Evolutionary conservation across 2,888 invertebrate species (phyloP).

Genomic region (Drosophila imparisetae): DNA sequence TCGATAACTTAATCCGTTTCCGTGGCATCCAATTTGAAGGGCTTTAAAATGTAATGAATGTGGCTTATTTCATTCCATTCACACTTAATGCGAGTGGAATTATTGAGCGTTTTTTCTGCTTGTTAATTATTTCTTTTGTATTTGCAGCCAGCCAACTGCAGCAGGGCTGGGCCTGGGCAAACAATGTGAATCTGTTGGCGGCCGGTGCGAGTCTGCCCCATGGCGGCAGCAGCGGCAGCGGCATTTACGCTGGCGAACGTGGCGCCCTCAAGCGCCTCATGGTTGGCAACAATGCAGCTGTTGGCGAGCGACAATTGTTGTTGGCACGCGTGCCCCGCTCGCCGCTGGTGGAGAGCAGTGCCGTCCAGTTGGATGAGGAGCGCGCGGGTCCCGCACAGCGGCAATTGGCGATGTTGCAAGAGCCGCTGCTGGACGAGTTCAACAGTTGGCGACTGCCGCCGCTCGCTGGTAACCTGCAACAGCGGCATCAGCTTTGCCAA

Average conservation of each 20-base stretch:
- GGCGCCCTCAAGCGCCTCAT: slow-evolving; percentile 80
- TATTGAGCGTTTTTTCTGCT: no score
- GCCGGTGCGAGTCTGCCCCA: slow-evolving; percentile 87
- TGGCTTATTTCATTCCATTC: background rate
- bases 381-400: slow-evolving; percentile 15
- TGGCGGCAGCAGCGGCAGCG: slow-evolving; percentile 87
- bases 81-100: background rate
- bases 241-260: slow-evolving; percentile 86
- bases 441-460: slow-evolving; percentile 57
- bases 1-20: background rate
- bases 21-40: background rate
- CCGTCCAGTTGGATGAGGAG: slow-evolving; percentile 22
- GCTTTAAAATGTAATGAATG: background rate
- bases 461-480: slow-evolving; percentile 21
- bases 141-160: slow-evolving; percentile 86
- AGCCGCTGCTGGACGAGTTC: slow-evolving; percentile 72
- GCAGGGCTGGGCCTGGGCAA: slow-evolving; percentile 87
- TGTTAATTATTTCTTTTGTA: background rate
- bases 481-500: slow-evolving; percentile 64
- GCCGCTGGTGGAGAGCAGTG: background rate
- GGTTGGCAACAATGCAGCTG: slow-evolving; percentile 45
- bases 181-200: slow-evolving; percentile 87
- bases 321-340: slow-evolving; percentile 72
- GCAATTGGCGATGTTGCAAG: slow-evolving; percentile 59
- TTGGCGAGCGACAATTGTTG: slow-evolving; percentile 68